phyloP scores from a whole-genome alignment of 2,113 vertebrate genomes.

The Probosciger aterrimus region DNA sequence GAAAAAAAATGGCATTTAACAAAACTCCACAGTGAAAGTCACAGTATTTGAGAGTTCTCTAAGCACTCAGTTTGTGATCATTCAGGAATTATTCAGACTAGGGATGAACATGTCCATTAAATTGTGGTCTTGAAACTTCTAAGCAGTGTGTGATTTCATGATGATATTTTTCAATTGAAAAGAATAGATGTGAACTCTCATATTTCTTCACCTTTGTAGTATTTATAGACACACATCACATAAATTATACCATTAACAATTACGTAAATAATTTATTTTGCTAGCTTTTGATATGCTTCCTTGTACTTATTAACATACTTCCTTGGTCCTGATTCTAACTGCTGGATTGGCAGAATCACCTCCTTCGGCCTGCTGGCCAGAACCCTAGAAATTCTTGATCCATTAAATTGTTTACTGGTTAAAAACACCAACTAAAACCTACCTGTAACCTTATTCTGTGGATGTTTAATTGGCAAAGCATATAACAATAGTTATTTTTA shows the following conservation, averaged over 20 bases:
- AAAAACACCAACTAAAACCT: neutral
- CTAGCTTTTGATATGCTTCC: neutral
- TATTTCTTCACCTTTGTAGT: neutral
- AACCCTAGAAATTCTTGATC: neutral
- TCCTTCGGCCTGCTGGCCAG: neutral
- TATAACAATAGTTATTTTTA: neutral
- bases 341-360: neutral
- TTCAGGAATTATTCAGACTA: constrained; percentile 17
- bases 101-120: constrained; percentile 22
- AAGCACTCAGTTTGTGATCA: neutral
- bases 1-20: constrained; percentile 16
- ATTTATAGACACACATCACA: neutral
- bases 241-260: constrained; percentile 8
- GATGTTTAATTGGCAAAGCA: neutral
- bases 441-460: neutral
- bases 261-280: neutral
- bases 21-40: constrained; percentile 31
- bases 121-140: constrained; percentile 20
- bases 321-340: neutral
- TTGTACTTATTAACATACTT: neutral
- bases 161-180: constrained; percentile 35
- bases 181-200: neutral
- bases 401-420: neutral
- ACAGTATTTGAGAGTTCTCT: neutral
- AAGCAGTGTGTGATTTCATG: constrained; percentile 24